A percentile compares a stretch with the other conserved stretches of the same genome.
Conservation (phyloP, 1,140 invertebrate genomes). For the Cotesia chilonis region DNA sequence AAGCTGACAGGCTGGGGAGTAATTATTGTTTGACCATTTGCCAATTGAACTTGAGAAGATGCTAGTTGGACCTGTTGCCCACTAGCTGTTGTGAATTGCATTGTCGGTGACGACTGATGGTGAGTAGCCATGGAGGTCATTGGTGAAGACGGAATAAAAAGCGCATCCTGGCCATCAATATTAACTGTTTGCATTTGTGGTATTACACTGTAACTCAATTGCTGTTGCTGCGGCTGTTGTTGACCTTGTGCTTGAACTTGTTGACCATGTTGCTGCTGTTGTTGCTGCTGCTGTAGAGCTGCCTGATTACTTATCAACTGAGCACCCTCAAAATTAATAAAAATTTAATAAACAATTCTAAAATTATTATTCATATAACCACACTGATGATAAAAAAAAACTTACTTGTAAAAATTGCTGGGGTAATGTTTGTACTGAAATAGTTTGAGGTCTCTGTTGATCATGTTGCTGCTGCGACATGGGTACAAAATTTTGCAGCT, state of each 20-base stretch:
- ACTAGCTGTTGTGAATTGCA: constrained; percentile 61
- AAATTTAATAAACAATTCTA: constrained; percentile 10
- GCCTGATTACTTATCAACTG: constrained; percentile 58
- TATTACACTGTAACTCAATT: constrained; percentile 72
- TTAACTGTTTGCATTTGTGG: constrained; percentile 87
- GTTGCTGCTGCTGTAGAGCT: constrained; percentile 58
- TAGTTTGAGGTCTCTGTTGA: constrained; percentile 61
- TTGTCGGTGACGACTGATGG: constrained; percentile 58
- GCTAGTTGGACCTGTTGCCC: constrained; percentile 65
- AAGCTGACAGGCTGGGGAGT: constrained; percentile 68
- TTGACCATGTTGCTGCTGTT: constrained; percentile 65
- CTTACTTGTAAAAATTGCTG: constrained; percentile 68
- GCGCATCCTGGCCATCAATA: constrained; percentile 90
- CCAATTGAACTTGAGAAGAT: constrained; percentile 69
- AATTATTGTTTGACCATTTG: constrained; percentile 65
- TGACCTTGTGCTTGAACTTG: constrained; percentile 57
- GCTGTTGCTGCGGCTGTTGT: constrained; percentile 65
- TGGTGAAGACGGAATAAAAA: constrained; percentile 80
- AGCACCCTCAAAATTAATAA: constrained; percentile 48
- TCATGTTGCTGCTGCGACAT: constrained; percentile 60
- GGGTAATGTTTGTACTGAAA: constrained; percentile 68
- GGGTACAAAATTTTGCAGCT: constrained; percentile 68
- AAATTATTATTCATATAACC: constrained; percentile 13
- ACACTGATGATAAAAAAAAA: constrained; percentile 2
- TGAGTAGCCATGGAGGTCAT: constrained; percentile 56